Evolutionary conservation across 2,888 invertebrate genomes (phyloP), one percentile per base, ranked within the genome.

Genomic region (Cephus pygmeus): DNA sequence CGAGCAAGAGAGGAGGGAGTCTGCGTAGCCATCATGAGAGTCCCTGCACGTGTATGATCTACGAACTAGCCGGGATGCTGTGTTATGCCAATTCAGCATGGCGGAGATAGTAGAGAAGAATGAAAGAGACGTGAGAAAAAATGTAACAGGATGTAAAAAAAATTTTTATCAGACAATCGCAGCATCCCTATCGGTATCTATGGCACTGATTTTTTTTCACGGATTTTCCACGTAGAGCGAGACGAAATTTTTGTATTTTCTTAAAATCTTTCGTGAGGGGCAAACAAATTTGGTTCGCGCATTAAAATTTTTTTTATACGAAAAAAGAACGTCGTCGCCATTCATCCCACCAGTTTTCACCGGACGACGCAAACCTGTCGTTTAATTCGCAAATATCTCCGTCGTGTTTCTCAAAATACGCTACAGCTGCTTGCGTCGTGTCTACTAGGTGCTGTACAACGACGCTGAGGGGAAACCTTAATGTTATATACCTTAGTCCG

Each of bases 381-480:
- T 86, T 88, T 89, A 89, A 89, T 90, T 90, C 89, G 87, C 87
- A 84, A 84, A 86, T 87, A 87, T 86, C 85, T 87, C 84, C 84
- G 81, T 79, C 82, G 81, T 83, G 81, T 83, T 80, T 86, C 87
- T 86, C 85, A 88, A 90, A 90, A 90, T 90, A 89, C 86, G 82
- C 81, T 78, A 80, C 90, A 90, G 90, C 90, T 90, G 90, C 88
- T 88, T 85, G 81, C 81, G 85, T 86, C 90, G 86, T 87, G 89
- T 90, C 89, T 87, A 79, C 79, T 56, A 69, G 36, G n/a, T 73
- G 76, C 69, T 15, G 33, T 78, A 76, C 76, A 78, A 78, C 76
- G 73, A 40, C 73, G 34, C 6, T 30, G 15, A 69, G 36, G 34
- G 71, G 76, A 73, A 71, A 73, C 69, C 76, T 56, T 73, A 75